Evolutionary conservation across 1,140 invertebrate species (phyloP).

Genomic region (Bombyx mandarina): DNA sequence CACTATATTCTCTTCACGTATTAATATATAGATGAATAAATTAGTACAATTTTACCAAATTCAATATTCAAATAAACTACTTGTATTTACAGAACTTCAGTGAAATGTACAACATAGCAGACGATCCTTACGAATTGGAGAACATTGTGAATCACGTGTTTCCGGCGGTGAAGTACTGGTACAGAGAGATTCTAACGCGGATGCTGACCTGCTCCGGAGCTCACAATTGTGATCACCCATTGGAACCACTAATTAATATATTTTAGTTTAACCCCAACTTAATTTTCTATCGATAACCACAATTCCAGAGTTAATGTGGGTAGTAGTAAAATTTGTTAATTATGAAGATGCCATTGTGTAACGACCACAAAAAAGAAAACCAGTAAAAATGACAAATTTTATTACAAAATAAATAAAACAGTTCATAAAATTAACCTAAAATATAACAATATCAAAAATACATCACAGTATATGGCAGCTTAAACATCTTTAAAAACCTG

Average conservation of each 20-base stretch:
- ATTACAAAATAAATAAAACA: constrained; percentile 21
- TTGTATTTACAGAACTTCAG: constrained; percentile 73
- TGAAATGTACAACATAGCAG: constrained; percentile 79
- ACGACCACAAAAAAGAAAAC: constrained; percentile 1
- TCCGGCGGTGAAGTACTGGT: constrained; percentile 53
- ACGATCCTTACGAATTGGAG: constrained; percentile 78
- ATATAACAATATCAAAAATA: constrained; percentile 30
- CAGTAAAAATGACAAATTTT: constrained; percentile 8
- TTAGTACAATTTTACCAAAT: neutral
- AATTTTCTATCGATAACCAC: no score
- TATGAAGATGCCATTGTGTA: no score
- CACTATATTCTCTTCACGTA: no score
- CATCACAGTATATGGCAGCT: constrained; percentile 29
- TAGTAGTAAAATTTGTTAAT: no score
- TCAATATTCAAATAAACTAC: neutral
- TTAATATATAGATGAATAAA: neutral
- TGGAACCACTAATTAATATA: constrained; percentile 2
- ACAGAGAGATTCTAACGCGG: constrained; percentile 51
- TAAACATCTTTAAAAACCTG: constrained; percentile 4
- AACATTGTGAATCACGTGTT: constrained; percentile 74
- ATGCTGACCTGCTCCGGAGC: constrained; percentile 55
- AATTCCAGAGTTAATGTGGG: no score
- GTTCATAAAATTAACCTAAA: constrained; percentile 23
- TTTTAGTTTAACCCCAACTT: no score
- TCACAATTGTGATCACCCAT: constrained; percentile 34